Base-by-base conservation (phyloP, 2,797 vertebrate species). In the Spea hammondii region DNA sequence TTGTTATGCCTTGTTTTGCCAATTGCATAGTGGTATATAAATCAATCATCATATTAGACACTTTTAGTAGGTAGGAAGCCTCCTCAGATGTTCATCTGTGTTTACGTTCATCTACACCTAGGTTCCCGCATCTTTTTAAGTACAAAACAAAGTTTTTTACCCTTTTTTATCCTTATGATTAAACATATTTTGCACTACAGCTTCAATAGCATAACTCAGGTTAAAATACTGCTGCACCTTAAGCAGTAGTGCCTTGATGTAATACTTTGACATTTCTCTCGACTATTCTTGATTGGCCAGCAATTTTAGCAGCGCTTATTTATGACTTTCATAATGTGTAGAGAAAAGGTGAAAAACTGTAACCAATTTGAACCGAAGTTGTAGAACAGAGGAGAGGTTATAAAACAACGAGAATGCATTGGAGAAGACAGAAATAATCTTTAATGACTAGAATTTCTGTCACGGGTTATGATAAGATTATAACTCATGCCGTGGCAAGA, bases 261-360 rank as follows among this genome's bases (percentile, higher is more conserved):
- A 80, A 60, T 71, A 69, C 79, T 72, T 80, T 80, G 79, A 71
- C 79, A 80, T 80, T 80, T 80, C 68, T 17, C n/a, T 8, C 47
- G 12, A 65, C 47, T 11, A 5, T 59, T 80, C 76, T 76, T 71
- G 67, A 80, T 80, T 80, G 79, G 79, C 51, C 72, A 70, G 74
- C 79, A 80, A 72, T 72, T 80, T 80, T 80, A 76, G 17, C 74
- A 55, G 14, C 60, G 79, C 79, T 80, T 76, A 80, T 80, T 80
- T 76, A 80, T 80, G 65, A 62, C 60, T 76, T 80, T 80, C 53
- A 76, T 71, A 76, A 76, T 76, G 67, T 67, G 73, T 10, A 47
- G 14, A 71, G 74, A 76, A 80, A 80, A 72, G 79, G 62, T 76
- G 73, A 80, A 76, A 76, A 71, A 76, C 60, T 76, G 68, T 54